Evolutionary conservation across 1,140 invertebrate genomes (phyloP).

Genomic region (Penaeus chinensis): DNA sequence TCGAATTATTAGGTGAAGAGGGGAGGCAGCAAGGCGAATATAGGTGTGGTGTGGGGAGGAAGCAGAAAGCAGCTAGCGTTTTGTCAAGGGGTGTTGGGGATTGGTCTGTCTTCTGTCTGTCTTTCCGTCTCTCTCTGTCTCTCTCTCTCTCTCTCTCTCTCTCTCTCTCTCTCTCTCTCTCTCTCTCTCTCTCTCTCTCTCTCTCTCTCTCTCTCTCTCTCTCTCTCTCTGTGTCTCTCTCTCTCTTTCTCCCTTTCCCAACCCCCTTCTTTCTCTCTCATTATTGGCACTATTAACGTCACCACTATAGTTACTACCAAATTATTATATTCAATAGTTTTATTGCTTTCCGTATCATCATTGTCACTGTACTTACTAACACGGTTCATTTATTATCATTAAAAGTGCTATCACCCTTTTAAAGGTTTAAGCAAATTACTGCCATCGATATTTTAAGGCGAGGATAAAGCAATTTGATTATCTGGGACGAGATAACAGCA

Average conservation of each 20-base stretch:
- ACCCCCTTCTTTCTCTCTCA: too few relatives aligned
- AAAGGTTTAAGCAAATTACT: too few relatives aligned
- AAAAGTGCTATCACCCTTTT: not conserved
- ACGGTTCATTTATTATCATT: not conserved
- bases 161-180: not conserved
- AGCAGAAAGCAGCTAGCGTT: not conserved
- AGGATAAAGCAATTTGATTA: too few relatives aligned
- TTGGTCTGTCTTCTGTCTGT: not conserved
- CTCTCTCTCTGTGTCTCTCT: not conserved
- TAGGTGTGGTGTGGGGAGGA: not conserved
- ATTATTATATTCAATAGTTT: too few relatives aligned
- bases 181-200: not conserved
- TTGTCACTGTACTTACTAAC: not conserved
- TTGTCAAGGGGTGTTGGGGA: not conserved
- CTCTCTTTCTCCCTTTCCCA: too few relatives aligned
- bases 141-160: slow-evolving; percentile 10
- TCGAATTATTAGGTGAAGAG: not conserved
- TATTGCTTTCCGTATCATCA: too few relatives aligned
- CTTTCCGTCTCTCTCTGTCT: not conserved
- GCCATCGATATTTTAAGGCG: too few relatives aligned
- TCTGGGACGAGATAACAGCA: too few relatives aligned
- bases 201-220: slow-evolving; percentile 11
- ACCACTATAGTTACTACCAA: too few relatives aligned
- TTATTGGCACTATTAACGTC: too few relatives aligned
- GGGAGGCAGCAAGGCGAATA: not conserved